A percentile compares a stretch with the other conserved stretches of the same genome.
phyloP scores from a whole-genome alignment of 2,888 invertebrate genomes.

The Chrysomela aeneicollis region DNA sequence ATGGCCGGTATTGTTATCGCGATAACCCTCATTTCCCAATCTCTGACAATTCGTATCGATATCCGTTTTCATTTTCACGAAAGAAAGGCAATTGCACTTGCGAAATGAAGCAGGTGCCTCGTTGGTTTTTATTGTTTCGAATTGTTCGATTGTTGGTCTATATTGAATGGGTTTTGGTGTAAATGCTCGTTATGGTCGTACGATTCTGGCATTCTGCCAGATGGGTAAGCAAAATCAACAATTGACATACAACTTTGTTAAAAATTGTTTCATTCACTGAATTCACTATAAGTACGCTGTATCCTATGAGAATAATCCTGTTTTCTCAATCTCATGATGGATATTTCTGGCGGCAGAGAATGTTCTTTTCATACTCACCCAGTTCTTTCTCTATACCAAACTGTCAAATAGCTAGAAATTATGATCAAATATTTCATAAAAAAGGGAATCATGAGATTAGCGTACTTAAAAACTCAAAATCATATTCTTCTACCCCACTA shows the following conservation, averaged over 20 bases:
- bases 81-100: conserved; percentile 19
- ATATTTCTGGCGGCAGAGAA: too few species aligned
- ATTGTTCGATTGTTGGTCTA: not conserved
- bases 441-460: too few species aligned
- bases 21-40: conserved; percentile 34
- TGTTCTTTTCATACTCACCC: too few species aligned
- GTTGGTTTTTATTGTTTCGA: not conserved
- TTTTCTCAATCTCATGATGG: too few species aligned
- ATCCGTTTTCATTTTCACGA: conserved; percentile 30
- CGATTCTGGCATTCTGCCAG: not conserved
- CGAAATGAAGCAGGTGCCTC: conserved; percentile 15
- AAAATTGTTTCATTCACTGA: not conserved
- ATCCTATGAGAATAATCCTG: too few species aligned
- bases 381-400: too few species aligned
- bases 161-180: not conserved
- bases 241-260: not conserved
- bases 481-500: too few species aligned
- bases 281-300: too few species aligned
- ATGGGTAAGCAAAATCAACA: not conserved
- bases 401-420: too few species aligned
- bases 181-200: not conserved
- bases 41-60: conserved; percentile 25
- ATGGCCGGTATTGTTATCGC: conserved; percentile 31
- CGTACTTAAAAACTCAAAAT: too few species aligned
- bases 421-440: too few species aligned